Percentiles rank a stretch among this genome's conserved stretches.
phyloP scores from a whole-genome alignment of 2,797 vertebrate genomes.

The Syncerus caffer region DNA sequence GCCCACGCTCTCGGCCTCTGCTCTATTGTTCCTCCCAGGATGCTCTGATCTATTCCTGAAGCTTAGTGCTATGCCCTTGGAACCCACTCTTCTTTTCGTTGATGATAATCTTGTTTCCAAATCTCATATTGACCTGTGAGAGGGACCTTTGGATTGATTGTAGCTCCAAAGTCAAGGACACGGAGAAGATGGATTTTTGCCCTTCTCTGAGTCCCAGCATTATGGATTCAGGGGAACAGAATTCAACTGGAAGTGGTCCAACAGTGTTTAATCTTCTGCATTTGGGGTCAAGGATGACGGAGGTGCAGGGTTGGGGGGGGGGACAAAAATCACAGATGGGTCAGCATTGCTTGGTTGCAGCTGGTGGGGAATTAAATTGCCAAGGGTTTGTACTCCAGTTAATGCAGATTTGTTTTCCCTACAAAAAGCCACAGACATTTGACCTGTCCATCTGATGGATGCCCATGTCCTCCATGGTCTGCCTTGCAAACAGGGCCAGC shows the following conservation, averaged over 20 bases:
- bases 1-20: background rate
- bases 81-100: background rate
- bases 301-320: rapidly evolving
- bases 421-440: background rate
- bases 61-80: background rate
- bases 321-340: background rate
- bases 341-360: background rate
- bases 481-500: background rate
- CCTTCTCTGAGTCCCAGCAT: background rate
- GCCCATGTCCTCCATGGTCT: too few relatives aligned
- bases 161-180: background rate
- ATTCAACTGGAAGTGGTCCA: background rate
- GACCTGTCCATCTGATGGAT: background rate
- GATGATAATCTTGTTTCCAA: background rate
- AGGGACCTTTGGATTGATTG: background rate
- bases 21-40: background rate
- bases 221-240: background rate
- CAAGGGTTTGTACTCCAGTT: background rate
- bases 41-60: background rate
- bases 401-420: background rate
- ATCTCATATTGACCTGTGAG: background rate
- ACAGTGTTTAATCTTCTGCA: background rate
- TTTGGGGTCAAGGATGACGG: background rate
- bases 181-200: background rate
- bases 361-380: background rate